These are phyloP conservation scores for Catharus minimus DNA, from an alignment of 2,113 vertebrate species.

Conservation along the genomic window DNA sequence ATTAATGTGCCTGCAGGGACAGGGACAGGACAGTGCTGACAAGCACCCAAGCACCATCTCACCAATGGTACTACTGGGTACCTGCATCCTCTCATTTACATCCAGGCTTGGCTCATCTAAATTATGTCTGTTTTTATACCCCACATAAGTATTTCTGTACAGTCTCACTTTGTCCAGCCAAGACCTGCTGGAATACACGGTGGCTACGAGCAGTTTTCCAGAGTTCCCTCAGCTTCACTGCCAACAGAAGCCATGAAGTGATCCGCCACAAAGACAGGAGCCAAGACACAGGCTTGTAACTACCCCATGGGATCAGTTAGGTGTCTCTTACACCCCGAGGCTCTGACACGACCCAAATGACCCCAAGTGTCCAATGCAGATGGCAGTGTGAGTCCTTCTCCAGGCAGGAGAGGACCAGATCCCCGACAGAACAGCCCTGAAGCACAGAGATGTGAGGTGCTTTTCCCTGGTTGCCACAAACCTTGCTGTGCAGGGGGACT, in stretches of 20 bases:
- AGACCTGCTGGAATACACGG: not conserved
- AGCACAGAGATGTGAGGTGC: not conserved
- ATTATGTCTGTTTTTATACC: not conserved
- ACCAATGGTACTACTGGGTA: rapidly evolving
- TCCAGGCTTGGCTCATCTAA: not conserved
- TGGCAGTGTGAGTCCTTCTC: rapidly evolving
- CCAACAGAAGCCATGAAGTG: not conserved
- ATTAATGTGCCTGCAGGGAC: rapidly evolving
- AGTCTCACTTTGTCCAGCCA: not conserved
- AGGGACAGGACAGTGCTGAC: too few species aligned
- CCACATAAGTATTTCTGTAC: not conserved
- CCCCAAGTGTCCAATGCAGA: rapidly evolving
- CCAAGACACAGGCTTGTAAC: not conserved
- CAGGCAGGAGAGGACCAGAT: not conserved
- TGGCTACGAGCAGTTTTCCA: rapidly evolving
- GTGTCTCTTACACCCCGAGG: rapidly evolving
- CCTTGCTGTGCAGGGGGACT: not conserved
- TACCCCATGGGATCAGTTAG: too few species aligned
- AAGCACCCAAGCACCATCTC: not conserved
- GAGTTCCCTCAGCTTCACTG: not conserved
- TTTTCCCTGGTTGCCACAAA: not conserved
- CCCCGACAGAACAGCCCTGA: not conserved
- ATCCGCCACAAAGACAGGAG: rapidly evolving
- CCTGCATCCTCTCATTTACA: not conserved
- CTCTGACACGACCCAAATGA: not conserved